Evolutionary conservation across 1,140 invertebrate species (phyloP).

Genomic region (Trichogramma pretiosum): DNA sequence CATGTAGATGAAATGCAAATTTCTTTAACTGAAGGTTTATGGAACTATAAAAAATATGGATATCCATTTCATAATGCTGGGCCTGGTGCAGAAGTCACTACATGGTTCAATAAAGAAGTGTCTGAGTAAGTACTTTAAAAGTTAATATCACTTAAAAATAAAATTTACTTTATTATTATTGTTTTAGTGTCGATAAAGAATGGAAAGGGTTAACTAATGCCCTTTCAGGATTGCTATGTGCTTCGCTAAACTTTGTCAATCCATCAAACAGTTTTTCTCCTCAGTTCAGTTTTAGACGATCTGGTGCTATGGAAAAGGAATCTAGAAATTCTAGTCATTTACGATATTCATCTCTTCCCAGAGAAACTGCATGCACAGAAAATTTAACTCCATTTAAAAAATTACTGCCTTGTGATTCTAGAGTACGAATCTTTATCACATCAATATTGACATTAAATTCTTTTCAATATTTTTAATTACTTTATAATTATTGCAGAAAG

Average conservation of each 20-base stretch:
- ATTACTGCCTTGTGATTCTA: conserved; percentile 80
- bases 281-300: conserved; percentile 71
- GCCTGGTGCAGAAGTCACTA: conserved; percentile 86
- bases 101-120: conserved; percentile 69
- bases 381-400: conserved; percentile 99
- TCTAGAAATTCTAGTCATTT: conserved; percentile 51
- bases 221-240: conserved; percentile 88
- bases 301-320: conserved; percentile 51
- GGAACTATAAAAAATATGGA: conserved; percentile 89
- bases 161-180: conserved; percentile 5
- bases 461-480: neutral
- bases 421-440: conserved; percentile 2
- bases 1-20: conserved; percentile 85
- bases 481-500: conserved; percentile 51
- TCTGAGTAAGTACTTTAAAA: conserved; percentile 26
- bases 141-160: neutral
- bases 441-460: no score
- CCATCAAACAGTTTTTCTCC: conserved; percentile 78
- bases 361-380: conserved; percentile 96
- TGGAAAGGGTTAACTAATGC: conserved; percentile 85
- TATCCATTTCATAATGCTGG: conserved; percentile 80
- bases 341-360: conserved; percentile 79
- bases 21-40: conserved; percentile 83
- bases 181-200: conserved; percentile 59
- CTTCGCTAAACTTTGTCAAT: conserved; percentile 93